Percentiles rank a stretch among this genome's conserved stretches.
Conservation (phyloP, 2,113 vertebrate species). For the Felis catus region F.catus_Fca126_mat1.0 CM031416.1:81099001-81099500, state of each 20-base stretch:
- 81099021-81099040: background rate
- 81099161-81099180: background rate
- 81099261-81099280: background rate
- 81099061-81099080: background rate
- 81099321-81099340: background rate
- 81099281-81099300: background rate
- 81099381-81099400: constrained; percentile 35
- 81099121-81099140: background rate
- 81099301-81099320: background rate
- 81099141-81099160: background rate
- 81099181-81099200: background rate
- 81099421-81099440: background rate
- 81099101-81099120: background rate
- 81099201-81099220: background rate
- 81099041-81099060: background rate
- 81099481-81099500: background rate
- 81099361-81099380: background rate
- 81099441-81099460: background rate
- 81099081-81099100: background rate
- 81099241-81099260: background rate
- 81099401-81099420: background rate
- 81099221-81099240: background rate
- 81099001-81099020: background rate
- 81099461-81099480: background rate
- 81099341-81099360: background rate